Evolutionary conservation across 2,113 vertebrate species (phyloP), one percentile per base, ranked within the genome.

Genomic region (Cyprichromis sp.): DNA sequence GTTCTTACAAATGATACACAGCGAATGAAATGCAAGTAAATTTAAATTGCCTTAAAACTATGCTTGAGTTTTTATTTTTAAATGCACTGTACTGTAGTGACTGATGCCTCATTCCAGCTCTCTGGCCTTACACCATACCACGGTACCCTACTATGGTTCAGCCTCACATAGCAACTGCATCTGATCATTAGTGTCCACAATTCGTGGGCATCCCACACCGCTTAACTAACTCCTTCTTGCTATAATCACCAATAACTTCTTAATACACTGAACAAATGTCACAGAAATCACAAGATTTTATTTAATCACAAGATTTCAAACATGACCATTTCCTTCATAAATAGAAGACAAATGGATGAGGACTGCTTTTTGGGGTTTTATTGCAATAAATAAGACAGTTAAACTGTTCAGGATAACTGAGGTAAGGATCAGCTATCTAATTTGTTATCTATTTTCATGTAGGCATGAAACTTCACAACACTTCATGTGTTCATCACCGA

Each of bases 141-240:
- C 11, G 1, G 63, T 38, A 38, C 34, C 3, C 19, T 68, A 38
- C 34, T 66, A 21, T 68, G 34, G 34, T 8, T 68, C 63, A 66
- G 10, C 34, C 34, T 38, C 61, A 68, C 34, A 38, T 1, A 66
- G 34, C 19, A 66, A 38, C 19, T 66, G 0, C 8, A 71, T 9
- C 21, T 71, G 66, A 71, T 16, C 13, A 16, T 71, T 24, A 71
- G 38, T 42, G 36, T 71, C 38, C 5, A 71, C 38, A 42, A 71
- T 71, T 71, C 1, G 3, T 24, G 21, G 38, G 21, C 8, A 73
- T 26, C 1, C 0, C 66, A 73, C 29, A 34, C 2, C 29, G 0
- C 16, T 63, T 0, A 34, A 61, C 34, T 45, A 73, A 42, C 12
- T 26, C n/a, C 8, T 0, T 14, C 21, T 42, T 40, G 13, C 21